Evolutionary conservation across 2,113 vertebrate species (phyloP).

Genomic region (Cavia porcellus): DNA sequence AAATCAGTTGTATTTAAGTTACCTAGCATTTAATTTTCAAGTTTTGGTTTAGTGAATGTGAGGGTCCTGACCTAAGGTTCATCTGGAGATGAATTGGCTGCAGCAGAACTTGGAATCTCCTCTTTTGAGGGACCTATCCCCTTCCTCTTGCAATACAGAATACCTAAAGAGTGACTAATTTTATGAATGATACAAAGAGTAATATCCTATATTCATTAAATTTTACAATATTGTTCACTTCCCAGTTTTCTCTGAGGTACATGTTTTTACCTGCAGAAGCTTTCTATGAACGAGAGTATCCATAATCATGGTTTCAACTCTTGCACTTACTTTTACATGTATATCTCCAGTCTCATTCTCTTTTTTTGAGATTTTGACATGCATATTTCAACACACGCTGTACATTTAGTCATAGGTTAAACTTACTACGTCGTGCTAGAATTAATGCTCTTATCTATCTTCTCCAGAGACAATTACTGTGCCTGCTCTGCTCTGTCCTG

Average conservation of each 20-base stretch:
- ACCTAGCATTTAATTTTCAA: not conserved
- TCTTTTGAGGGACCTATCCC: not conserved
- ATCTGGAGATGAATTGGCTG: not conserved
- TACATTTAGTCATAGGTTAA: not conserved
- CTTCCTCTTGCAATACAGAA: not conserved
- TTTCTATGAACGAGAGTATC: not conserved
- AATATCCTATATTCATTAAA: not conserved
- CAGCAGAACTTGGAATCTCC: not conserved
- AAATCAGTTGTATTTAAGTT: slow-evolving; percentile 5
- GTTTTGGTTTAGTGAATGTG: not conserved
- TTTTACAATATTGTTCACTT: not conserved
- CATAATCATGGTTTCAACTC: not conserved
- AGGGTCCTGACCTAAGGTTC: not conserved
- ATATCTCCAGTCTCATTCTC: not conserved
- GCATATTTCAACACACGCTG: not conserved
- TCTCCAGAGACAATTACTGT: not conserved
- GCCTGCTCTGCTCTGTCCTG: not conserved
- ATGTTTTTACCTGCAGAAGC: not conserved
- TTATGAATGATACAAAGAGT: not conserved
- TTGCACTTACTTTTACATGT: not conserved
- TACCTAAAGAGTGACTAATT: not conserved
- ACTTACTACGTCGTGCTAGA: not conserved
- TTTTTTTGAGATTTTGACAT: slow-evolving; percentile 17
- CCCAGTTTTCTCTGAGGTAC: not conserved
- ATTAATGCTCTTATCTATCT: not conserved